Evolutionary conservation across 2,888 invertebrate species (phyloP).

Genomic region (Andrena fulva): DNA sequence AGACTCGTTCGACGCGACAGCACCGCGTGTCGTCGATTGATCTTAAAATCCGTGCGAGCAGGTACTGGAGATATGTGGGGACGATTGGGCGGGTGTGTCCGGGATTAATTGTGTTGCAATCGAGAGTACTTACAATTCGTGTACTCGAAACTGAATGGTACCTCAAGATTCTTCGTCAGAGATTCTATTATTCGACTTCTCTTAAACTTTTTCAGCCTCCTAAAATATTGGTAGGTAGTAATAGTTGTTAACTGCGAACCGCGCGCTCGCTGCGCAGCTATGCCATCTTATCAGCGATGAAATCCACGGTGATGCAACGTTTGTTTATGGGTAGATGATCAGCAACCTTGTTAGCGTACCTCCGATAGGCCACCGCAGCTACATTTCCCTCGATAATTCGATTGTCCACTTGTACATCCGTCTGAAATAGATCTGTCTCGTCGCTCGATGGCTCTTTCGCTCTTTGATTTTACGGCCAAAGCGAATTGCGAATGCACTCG

Average conservation of each 20-base stretch:
- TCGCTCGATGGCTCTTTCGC: neutral
- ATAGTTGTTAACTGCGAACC: too few species aligned
- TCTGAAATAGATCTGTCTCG: neutral
- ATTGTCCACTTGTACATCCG: neutral
- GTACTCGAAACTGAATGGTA: too few species aligned
- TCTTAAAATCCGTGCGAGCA: neutral
- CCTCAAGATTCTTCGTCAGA: too few species aligned
- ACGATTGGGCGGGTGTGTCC: neutral
- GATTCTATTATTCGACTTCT: too few species aligned
- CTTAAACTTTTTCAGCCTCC: too few species aligned
- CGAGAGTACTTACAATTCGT: too few species aligned
- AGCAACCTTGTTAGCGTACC: neutral
- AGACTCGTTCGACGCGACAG: neutral
- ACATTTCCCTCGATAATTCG: slow-evolving; percentile 3
- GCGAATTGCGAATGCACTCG: too few species aligned
- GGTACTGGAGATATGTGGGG: neutral
- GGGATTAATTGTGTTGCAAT: neutral
- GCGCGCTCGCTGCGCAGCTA: too few species aligned
- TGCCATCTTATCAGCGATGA: neutral
- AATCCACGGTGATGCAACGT: neutral
- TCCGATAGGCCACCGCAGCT: neutral
- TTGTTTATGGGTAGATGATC: neutral
- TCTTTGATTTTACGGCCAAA: neutral
- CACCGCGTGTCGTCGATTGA: neutral
- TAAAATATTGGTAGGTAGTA: too few species aligned